These are phyloP conservation scores for Scaptodrosophila lebanonensis DNA, from an alignment of 1,140 invertebrate species.

Conservation along the genomic window DNA sequence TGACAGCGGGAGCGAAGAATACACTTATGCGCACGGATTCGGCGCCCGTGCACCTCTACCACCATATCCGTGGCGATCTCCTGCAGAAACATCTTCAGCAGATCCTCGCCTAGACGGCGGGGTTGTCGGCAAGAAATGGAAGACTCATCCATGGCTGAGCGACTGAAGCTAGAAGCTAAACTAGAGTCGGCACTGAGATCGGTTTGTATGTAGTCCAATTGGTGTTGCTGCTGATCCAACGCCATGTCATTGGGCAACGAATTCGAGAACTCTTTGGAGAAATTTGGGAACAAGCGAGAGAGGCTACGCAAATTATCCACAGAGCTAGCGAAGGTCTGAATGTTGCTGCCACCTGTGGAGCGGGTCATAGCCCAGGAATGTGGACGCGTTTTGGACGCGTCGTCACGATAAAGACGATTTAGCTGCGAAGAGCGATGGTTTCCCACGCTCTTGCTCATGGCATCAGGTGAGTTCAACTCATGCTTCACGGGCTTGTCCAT, in stretches of 20 bases:
- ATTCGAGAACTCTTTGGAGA: constrained; percentile 75
- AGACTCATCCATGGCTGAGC: constrained; percentile 76
- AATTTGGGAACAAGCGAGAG: constrained; percentile 77
- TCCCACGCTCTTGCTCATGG: constrained; percentile 69
- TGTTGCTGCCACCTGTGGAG: constrained; percentile 77
- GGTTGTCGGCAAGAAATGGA: constrained; percentile 77
- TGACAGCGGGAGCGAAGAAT: constrained; percentile 92
- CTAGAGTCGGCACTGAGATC: constrained; percentile 73
- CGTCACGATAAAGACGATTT: constrained; percentile 79
- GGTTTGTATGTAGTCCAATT: constrained; percentile 69
- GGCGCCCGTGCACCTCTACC: constrained; percentile 86
- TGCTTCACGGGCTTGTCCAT: constrained; percentile 79
- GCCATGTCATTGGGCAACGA: constrained; percentile 67
- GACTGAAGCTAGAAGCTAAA: constrained; percentile 72
- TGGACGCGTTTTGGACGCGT: constrained; percentile 78
- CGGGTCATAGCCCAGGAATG: constrained; percentile 81
- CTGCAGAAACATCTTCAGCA: constrained; percentile 92
- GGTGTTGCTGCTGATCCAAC: constrained; percentile 43
- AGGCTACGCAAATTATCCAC: constrained; percentile 73
- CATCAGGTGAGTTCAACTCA: constrained; percentile 65
- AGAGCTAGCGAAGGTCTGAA: constrained; percentile 74
- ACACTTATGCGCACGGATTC: constrained; percentile 92
- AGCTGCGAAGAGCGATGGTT: constrained; percentile 70
- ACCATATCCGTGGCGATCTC: constrained; percentile 91
- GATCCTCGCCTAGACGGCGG: constrained; percentile 86